Conservation (phyloP, 2,888 invertebrate genomes). For the Osmoderma eremita region DNA sequence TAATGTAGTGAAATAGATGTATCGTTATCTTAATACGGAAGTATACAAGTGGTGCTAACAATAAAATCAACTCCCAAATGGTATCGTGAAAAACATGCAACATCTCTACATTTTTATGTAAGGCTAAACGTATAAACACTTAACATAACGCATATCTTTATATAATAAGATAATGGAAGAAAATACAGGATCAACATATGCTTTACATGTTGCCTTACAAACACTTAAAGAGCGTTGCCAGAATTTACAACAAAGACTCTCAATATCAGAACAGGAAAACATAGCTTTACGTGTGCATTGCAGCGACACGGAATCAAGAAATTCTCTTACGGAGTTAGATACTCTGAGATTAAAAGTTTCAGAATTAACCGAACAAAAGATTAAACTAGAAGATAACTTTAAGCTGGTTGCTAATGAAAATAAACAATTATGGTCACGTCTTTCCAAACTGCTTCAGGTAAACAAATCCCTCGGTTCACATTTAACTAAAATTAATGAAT, state of each 20-base stretch:
- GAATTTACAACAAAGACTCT: slow-evolving; percentile 76
- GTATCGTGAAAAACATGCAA: not conserved
- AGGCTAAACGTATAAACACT: not conserved
- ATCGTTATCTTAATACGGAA: too few species aligned
- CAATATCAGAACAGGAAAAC: slow-evolving; percentile 80
- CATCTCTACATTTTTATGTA: not conserved
- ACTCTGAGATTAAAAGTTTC: slow-evolving; percentile 72
- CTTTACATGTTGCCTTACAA: slow-evolving; percentile 79
- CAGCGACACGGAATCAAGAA: slow-evolving; percentile 49
- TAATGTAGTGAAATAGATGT: too few species aligned
- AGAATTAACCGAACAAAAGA: slow-evolving; percentile 78
- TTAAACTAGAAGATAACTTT: slow-evolving; percentile 79
- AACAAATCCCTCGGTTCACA: slow-evolving; percentile 67
- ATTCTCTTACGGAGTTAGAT: slow-evolving; percentile 62
- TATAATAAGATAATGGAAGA: slow-evolving; percentile 55
- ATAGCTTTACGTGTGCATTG: slow-evolving; percentile 68
- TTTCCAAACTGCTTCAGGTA: slow-evolving; percentile 72
- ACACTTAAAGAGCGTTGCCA: slow-evolving; percentile 86
- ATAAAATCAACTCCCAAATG: too few species aligned
- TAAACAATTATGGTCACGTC: slow-evolving; percentile 79
- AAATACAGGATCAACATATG: slow-evolving; percentile 65
- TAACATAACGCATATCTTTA: not conserved
- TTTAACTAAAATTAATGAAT: slow-evolving; percentile 66
- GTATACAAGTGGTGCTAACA: too few species aligned
- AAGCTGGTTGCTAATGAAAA: slow-evolving; percentile 86